Percentiles rank a stretch among this genome's conserved stretches.
phyloP scores from a whole-genome alignment of 2,113 vertebrate species.

The Urocynchramus pylzowi region DNA sequence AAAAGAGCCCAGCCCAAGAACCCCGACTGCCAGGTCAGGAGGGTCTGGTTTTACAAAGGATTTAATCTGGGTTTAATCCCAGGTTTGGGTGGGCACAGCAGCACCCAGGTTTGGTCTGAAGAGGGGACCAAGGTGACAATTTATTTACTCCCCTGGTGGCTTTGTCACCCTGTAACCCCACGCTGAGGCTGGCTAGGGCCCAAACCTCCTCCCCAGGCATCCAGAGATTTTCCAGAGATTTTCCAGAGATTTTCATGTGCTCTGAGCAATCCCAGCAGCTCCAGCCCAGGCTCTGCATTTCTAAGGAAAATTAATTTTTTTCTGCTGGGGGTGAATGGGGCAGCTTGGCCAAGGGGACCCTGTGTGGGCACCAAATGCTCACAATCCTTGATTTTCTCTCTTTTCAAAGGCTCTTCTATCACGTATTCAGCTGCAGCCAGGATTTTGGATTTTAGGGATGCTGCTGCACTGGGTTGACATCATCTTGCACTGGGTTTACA shows the following conservation, averaged over 20 bases:
- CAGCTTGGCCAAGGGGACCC: fast-evolving
- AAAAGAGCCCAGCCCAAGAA: background rate
- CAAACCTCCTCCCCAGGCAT: background rate
- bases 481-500: background rate
- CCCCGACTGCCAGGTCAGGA: background rate
- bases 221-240: background rate
- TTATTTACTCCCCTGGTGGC: background rate
- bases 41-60: fast-evolving
- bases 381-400: background rate
- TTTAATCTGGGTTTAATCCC: background rate
- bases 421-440: fast-evolving
- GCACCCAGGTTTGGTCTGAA: background rate
- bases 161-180: background rate
- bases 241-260: fast-evolving
- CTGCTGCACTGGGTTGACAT: background rate
- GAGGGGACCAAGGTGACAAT: fast-evolving
- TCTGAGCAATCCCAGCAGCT: background rate
- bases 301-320: background rate
- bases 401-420: background rate
- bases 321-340: background rate
- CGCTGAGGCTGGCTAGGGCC: fast-evolving
- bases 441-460: background rate
- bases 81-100: background rate
- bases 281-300: background rate
- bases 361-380: background rate